These are phyloP conservation scores for Tyto alba DNA, from an alignment of 2,113 vertebrate genomes.

Conservation along the genomic window DNA sequence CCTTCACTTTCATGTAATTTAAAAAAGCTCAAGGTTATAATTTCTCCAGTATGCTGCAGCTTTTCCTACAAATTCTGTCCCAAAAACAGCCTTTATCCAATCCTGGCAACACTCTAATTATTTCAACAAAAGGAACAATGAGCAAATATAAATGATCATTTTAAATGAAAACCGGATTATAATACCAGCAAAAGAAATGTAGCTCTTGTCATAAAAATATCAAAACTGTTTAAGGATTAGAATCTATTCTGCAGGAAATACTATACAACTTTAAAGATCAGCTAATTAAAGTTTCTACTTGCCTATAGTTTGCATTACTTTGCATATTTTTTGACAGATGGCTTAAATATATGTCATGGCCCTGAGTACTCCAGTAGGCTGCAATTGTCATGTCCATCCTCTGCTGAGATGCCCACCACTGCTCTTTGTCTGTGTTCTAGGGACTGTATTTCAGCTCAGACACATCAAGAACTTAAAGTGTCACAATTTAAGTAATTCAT, in stretches of 20 bases:
- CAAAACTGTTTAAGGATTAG: neutral
- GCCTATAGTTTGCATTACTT: neutral
- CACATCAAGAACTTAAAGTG: neutral
- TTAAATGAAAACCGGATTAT: conserved; percentile 15
- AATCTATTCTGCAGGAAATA: neutral
- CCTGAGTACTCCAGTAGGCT: neutral
- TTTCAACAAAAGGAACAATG: neutral
- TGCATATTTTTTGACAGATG: neutral
- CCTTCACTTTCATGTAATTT: conserved; percentile 20
- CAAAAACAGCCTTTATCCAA: neutral
- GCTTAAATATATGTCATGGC: neutral
- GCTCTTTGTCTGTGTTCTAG: fast-evolving
- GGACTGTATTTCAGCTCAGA: neutral
- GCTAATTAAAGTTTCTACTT: neutral
- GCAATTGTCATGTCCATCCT: neutral
- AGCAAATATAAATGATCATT: conserved; percentile 5
- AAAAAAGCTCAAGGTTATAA: neutral
- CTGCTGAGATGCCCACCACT: neutral
- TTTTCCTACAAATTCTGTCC: neutral
- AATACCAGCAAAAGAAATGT: neutral
- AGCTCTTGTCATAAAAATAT: neutral
- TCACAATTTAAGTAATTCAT: neutral
- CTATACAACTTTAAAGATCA: neutral
- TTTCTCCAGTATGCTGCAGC: neutral
- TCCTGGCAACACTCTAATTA: conserved; percentile 13